Evolutionary conservation across 1,140 invertebrate genomes (phyloP).

Genomic region (Cotesia glomerata): DNA sequence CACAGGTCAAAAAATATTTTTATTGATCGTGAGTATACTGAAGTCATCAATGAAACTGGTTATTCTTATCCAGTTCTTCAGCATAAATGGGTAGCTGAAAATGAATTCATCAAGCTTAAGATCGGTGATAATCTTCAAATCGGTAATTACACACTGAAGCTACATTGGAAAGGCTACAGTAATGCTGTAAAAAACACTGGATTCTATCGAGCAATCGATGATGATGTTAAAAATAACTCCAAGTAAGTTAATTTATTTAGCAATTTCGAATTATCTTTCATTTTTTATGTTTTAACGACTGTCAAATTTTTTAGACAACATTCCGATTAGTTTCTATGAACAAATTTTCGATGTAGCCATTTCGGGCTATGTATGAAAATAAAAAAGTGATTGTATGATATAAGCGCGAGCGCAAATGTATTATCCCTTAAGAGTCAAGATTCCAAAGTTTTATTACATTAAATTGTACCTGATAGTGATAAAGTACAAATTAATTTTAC

Average conservation of each 20-base stretch:
- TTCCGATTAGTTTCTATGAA: too few relatives aligned
- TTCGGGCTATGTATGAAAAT: too few relatives aligned
- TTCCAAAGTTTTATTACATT: too few relatives aligned
- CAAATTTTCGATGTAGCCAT: too few relatives aligned
- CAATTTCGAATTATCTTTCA: too few relatives aligned
- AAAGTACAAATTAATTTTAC: too few relatives aligned
- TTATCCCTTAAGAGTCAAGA: too few relatives aligned
- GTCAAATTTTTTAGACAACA: too few relatives aligned
- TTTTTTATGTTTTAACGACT: too few relatives aligned
- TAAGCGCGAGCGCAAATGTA: too few relatives aligned
- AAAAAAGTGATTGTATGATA: too few relatives aligned
- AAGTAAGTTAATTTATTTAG: not conserved
- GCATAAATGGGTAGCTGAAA: not conserved
- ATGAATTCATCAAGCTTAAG: constrained; percentile 20
- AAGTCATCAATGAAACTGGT: constrained; percentile 6
- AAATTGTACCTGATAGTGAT: too few relatives aligned
- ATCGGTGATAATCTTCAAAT: constrained; percentile 12
- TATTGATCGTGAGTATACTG: constrained; percentile 26
- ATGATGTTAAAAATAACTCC: not conserved
- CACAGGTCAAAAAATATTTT: constrained; percentile 22
- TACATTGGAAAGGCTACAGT: constrained; percentile 18
- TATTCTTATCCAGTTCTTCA: not conserved
- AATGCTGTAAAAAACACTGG: not conserved
- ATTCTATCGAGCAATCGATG: not conserved
- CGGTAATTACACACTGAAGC: constrained; percentile 24